A percentile compares a stretch with the other conserved stretches of the same genome.
These are phyloP conservation scores for Neosilurus hyrtlii DNA, from an alignment of 2,797 vertebrate genomes.

Conservation along the genomic window DNA sequence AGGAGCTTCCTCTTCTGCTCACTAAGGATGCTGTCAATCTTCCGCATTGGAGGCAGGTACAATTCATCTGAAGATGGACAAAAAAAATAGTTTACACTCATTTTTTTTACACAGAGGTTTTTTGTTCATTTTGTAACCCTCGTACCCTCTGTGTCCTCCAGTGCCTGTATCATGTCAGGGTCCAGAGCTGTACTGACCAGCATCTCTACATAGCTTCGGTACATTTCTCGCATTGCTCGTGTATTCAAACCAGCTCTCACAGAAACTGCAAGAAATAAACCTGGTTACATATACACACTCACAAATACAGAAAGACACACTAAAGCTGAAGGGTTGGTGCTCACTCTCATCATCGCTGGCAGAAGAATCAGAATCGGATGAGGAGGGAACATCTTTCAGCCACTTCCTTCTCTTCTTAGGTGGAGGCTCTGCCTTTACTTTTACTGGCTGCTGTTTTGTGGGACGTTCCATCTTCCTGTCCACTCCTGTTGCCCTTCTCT, in stretches of 20 bases:
- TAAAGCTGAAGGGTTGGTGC: conserved; percentile 30
- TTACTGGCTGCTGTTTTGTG: conserved; percentile 69
- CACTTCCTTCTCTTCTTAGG: conserved; percentile 90
- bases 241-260: conserved; percentile 81
- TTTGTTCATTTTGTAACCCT: background rate
- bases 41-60: conserved; percentile 91
- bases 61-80: conserved; percentile 78
- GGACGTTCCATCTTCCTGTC: conserved; percentile 59
- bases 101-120: background rate
- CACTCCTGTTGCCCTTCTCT: conserved; percentile 52
- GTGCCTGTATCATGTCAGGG: conserved; percentile 92
- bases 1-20: conserved; percentile 90
- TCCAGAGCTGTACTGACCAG: conserved; percentile 91
- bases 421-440: conserved; percentile 78
- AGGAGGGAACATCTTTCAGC: conserved; percentile 86
- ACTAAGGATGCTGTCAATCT: conserved; percentile 87
- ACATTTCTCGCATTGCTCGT: conserved; percentile 92
- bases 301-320: background rate
- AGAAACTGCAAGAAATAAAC: conserved; percentile 62
- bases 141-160: conserved; percentile 90
- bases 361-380: conserved; percentile 86
- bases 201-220: conserved; percentile 94
- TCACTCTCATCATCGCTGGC: conserved; percentile 85
- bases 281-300: background rate
- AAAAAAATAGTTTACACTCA: conserved; percentile 1